Evolutionary conservation across 2,888 invertebrate species (phyloP), one percentile per base, ranked within the genome.

Genomic region (Halictus quadricinctus): DNA sequence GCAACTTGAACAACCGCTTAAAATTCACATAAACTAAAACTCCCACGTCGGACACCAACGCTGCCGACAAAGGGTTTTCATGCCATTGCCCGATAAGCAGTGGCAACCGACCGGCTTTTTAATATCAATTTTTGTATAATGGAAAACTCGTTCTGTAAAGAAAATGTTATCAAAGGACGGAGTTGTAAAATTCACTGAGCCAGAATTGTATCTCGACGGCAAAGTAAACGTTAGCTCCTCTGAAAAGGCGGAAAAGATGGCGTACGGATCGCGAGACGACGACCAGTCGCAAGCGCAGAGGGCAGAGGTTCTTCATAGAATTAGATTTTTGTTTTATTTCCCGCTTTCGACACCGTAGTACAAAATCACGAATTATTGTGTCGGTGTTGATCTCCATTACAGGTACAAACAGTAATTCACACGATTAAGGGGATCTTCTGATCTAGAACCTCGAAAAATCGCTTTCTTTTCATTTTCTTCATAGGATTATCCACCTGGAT

Each of bases 331-430:
- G 64, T 58, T 50, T 69, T 48, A 50, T 46, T 36, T 18, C 60
- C 15, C n/a, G 10, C 15, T 13, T 64, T 81, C 60, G 80, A 72
- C 76, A 72, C 48, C 54, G 50, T 50, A 70, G 15, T 50, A 60
- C 13, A 41, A 50, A 81, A 78, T 84, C 48, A 70, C 50, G 54
- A 78, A 81, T 78, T 72, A 81, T 60, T 29, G 21, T 54, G 70
- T 29, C 69, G 4, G 12, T 29, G 12, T 29, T 12, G 21, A 58
- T 70, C 46, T 66, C 58, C 48, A 60, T 81, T 72, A 72, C 18
- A 78, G 58, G 54, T n/a, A 13, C 8, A 48, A 10, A 12, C 12
- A 46, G 46, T 46, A 1, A 46, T 46, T 46, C 46, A 46, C 12
- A 2, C 12, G 1, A 46, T 48, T 48, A 15, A 15, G 3, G 12